These are phyloP conservation scores for Leptopilina syphax DNA, from an alignment of 2,888 invertebrate species.

Conservation along the genomic window DNA sequence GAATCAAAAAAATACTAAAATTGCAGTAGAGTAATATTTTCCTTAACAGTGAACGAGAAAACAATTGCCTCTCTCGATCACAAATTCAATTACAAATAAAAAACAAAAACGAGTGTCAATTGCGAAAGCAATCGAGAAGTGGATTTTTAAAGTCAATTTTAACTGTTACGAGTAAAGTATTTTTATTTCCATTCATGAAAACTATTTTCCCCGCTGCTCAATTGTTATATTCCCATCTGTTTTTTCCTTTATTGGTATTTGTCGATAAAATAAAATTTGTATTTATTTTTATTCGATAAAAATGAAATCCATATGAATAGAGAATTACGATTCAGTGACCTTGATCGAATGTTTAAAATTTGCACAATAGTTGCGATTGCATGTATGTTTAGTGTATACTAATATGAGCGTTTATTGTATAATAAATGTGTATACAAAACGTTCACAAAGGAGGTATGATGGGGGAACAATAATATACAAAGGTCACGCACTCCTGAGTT, in stretches of 20 bases:
- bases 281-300: background rate
- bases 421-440: background rate
- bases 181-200: background rate
- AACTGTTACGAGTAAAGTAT: background rate
- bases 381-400: background rate
- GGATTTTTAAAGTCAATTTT: conserved; percentile 6
- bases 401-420: background rate
- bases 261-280: background rate
- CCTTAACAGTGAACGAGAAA: background rate
- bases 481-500: conserved; percentile 9
- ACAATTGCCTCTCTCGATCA: background rate
- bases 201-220: background rate
- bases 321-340: too few relatives aligned
- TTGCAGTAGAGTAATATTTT: too few relatives aligned
- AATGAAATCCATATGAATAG: too few relatives aligned
- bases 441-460: background rate
- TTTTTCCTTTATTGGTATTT: background rate
- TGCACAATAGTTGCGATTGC: background rate
- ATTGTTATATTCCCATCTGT: background rate
- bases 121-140: background rate
- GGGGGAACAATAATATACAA: conserved; percentile 8
- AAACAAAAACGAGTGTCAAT: conserved; percentile 2
- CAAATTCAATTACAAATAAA: background rate
- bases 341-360: too few relatives aligned
- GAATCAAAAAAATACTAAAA: too few relatives aligned